These are phyloP conservation scores for Euclidia mi DNA, from an alignment of 2,888 invertebrate genomes.

Conservation along the genomic window DNA sequence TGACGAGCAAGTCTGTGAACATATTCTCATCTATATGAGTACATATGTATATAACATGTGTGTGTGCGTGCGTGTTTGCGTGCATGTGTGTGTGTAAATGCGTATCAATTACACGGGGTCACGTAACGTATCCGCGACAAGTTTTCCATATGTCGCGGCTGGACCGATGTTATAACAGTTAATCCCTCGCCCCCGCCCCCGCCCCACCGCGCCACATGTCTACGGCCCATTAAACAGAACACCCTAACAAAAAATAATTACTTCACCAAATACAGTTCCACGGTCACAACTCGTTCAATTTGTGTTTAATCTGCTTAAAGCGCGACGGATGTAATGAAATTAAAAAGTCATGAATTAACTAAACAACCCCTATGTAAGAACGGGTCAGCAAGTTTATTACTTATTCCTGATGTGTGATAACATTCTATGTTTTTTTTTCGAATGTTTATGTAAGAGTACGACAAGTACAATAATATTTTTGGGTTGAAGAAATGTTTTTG, in stretches of 20 bases:
- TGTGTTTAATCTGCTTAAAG: conserved; percentile 63
- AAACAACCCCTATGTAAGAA: conserved; percentile 49
- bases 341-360: conserved; percentile 64
- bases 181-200: conserved; percentile 51
- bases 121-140: conserved; percentile 60
- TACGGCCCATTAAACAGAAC: conserved; percentile 79
- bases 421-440: conserved; percentile 23
- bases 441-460: conserved; percentile 11
- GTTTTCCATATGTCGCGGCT: conserved; percentile 72
- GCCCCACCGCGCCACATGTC: conserved; percentile 76
- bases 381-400: conserved; percentile 36
- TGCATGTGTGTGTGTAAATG: background rate
- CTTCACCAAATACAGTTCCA: conserved; percentile 78
- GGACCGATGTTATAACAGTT: conserved; percentile 61
- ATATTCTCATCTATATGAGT: too few species aligned
- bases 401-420: conserved; percentile 38
- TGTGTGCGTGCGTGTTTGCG: background rate
- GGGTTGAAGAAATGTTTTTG: background rate
- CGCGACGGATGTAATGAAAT: conserved; percentile 59
- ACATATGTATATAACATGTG: too few species aligned
- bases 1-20: conserved; percentile 28
- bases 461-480: conserved; percentile 6
- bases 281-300: conserved; percentile 74
- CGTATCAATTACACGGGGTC: conserved; percentile 57
- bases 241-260: conserved; percentile 87